Base-by-base conservation (phyloP, 2,113 vertebrate genomes). In the Caranx ignobilis region DNA sequence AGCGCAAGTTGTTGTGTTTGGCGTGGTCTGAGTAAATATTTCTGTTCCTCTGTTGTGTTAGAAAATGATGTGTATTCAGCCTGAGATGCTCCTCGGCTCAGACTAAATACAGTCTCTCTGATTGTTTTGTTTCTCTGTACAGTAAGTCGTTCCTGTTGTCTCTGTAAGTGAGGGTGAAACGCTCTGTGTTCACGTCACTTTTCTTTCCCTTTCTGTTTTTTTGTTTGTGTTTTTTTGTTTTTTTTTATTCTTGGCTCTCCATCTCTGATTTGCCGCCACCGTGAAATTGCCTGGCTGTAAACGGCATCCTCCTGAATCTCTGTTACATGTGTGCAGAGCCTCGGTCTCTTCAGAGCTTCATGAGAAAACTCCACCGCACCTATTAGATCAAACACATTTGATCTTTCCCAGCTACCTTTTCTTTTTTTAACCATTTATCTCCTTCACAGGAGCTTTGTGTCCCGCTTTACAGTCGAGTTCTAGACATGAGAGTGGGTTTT, bases 41-140 rank as follows among this genome's bases (percentile, higher is more conserved):
- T 87, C 64, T 72, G 4, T 57, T 85, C 81, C 83, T 81, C 71
- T 89, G 86, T 88, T 90, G 89, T 91, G 84, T 87, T 78, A 86
- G 65, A 84, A 87, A 87, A 85, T 59, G 50, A 87, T 82, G 85
- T 90, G 83, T 83, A 87, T 37, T 81, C 60, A 74, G 21, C 11
- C 39, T 60, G 75, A 75, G 75, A 87, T 66, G 47, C 65, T 37
- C 64, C 65, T 69, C 84, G 31, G 63, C 37, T 43, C 68, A 91
- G 84, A 90, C 86, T 90, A 92, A 93, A 94, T 90, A 92, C 56
- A 75, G 56, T 26, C 45, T 47, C 56, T 84, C 19, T 57, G 61
- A 45, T 48, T 73, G 37, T 45, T 47, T 65, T 72, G 11, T 59
- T 59, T 57, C 34, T 47, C 75, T 80, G 65, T 86, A 84, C 66